A percentile compares a stretch with the other conserved stretches of the same genome.
phyloP scores from a whole-genome alignment of 2,888 invertebrate genomes.

The Pedicia rivosa region DNA sequence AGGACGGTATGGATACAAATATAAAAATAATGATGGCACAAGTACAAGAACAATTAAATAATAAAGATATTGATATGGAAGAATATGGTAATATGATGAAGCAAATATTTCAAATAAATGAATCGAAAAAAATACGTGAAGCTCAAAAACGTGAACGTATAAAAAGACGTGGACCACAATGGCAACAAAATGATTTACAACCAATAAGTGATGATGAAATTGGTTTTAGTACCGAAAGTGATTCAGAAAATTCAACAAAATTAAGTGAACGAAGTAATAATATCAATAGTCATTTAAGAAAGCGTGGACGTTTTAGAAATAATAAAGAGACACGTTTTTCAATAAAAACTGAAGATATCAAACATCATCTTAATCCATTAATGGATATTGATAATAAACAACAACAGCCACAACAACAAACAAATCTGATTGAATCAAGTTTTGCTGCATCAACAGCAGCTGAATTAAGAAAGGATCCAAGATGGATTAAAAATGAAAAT shows the following conservation, averaged over 20 bases:
- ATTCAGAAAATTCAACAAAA: constrained; percentile 26
- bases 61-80: constrained; percentile 54
- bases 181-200: constrained; percentile 7
- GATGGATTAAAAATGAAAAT: not conserved
- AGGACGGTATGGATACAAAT: constrained; percentile 42
- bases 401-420: not conserved
- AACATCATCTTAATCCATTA: constrained; percentile 9
- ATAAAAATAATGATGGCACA: constrained; percentile 65
- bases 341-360: constrained; percentile 2
- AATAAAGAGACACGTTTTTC: not conserved
- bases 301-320: not conserved
- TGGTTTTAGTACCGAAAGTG: constrained; percentile 19
- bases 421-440: constrained; percentile 1
- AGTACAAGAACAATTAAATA: constrained; percentile 62
- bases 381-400: constrained; percentile 2
- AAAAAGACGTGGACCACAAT: constrained; percentile 16
- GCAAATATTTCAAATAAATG: constrained; percentile 62
- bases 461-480: constrained; percentile 5
- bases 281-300: not conserved
- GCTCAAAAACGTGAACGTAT: constrained; percentile 53
- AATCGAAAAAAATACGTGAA: constrained; percentile 54
- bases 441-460: constrained; percentile 7
- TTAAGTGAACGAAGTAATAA: no score
- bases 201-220: constrained; percentile 21
- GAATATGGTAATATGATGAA: constrained; percentile 62